Percentiles rank a stretch among this genome's conserved stretches.
Evolutionary conservation across 2,113 vertebrate species (phyloP).

Genomic region (Tapirus terrestris): DNA sequence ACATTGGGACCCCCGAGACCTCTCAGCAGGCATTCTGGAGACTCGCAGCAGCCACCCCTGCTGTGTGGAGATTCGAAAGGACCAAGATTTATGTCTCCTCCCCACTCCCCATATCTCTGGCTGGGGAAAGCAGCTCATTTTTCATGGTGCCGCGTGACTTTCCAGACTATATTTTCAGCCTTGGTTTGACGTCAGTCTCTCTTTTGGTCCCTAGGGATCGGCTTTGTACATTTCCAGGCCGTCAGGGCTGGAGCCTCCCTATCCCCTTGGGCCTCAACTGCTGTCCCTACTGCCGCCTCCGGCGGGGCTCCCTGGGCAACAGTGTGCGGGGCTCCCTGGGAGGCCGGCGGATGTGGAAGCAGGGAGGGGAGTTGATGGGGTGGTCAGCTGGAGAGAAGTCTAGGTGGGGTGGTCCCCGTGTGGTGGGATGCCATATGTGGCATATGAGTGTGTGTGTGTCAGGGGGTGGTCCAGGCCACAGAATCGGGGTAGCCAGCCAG

Average conservation of each 20-base stretch:
- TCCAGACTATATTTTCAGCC: constrained; percentile 76
- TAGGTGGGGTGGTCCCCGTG: neutral
- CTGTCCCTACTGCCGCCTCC: neutral
- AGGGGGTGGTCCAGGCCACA: neutral
- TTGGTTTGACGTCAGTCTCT: constrained; percentile 72
- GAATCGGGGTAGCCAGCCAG: neutral
- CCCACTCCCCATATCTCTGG: neutral
- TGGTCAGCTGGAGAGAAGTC: neutral
- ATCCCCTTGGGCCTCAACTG: neutral
- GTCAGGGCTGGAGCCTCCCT: neutral
- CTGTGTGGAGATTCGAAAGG: neutral
- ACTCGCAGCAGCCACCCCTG: neutral
- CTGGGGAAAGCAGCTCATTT: constrained; percentile 53
- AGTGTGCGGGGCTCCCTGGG: neutral
- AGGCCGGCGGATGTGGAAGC: too few species aligned
- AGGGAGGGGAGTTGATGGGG: neutral
- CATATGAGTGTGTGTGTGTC: neutral
- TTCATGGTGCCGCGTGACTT: constrained; percentile 66
- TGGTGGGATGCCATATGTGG: neutral
- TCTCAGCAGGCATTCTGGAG: neutral
- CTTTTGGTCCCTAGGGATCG: neutral
- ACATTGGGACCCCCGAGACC: neutral
- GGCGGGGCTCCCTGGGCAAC: neutral
- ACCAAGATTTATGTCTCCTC: neutral
- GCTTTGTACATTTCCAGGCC: constrained; percentile 78